Base-by-base conservation (phyloP, 2,797 vertebrate species). In the Ctenochaetus hawaiiensis region DNA sequence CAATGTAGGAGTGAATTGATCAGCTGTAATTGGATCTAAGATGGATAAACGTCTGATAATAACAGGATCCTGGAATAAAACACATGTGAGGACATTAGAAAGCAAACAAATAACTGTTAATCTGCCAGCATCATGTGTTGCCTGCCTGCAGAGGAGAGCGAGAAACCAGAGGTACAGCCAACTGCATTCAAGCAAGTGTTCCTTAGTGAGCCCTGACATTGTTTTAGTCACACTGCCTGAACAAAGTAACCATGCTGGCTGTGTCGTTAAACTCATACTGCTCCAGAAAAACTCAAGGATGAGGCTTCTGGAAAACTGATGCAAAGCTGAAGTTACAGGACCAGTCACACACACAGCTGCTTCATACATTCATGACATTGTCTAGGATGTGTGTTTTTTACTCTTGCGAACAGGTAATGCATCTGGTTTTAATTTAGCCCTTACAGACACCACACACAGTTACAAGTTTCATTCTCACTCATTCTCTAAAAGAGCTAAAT, bases 331-430 rank as follows among this genome's bases (percentile, higher is more conserved):
- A 52, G 62, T 58, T 56, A 54, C 57, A 67, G 53, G 48, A 67
- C 20, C 72, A 43, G 47, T 74, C 65, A 22, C 64, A 48, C 64
- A 37, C 44, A 67, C 52, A 72, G 52, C 71, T 66, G 26, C 73
- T 69, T 43, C 16, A 37, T 61, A 12, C 44, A 20, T 22, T 26
- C 20, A 20, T 45, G 44, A 49, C 23, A 26, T 26, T 53, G 34
- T 48, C 30, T 0, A 18, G 30, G 54, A 65, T 53, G 65, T 54
- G 60, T 70, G 34, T 14, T 51, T 65, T 64, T 18, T 23, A 23
- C 56, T 78, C 20, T 26, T 47, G 52, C 43, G 57, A 16, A 16
- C 23, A 18, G 17, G 18, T 47, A 60, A 22, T n/a, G 39, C 63
- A 45, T 74, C 18, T 43, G 13, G 30, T 44, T 52, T 71, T 52